Evolutionary conservation across 2,113 vertebrate species (phyloP), one percentile per base, ranked within the genome.

Genomic region (Rallus limicola): DNA sequence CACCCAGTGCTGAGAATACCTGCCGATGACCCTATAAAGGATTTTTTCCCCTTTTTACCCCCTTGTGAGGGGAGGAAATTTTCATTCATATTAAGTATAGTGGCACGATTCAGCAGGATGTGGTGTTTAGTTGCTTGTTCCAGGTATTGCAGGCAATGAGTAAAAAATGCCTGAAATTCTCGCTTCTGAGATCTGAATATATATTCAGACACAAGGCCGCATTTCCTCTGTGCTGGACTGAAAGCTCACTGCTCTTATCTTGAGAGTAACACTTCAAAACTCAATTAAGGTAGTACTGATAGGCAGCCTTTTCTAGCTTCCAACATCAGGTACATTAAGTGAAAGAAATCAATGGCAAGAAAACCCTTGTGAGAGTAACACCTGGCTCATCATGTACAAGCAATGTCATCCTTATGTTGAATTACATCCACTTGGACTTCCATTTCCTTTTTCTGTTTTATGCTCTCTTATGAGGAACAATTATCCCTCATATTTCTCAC

Each of bases 141-240:
- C 4, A 6, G 29, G 23, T 48, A 23, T 67, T 14, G 8, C 13
- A 34, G 31, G 11, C 20, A 33, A 21, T 33, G 20, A 74, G 12
- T 63, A 8, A 38, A 89, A 31, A 15, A 50, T 13, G 4, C 14
- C 48, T 67, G 17, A 62, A 78, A 16, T 28, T 29, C 20, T 71
- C 1, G 0, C 34, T 68, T n/a, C 62, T 14, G 31, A 42, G 44
- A 17, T 42, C 12, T 46, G 42, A 48, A 46, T 63, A 10, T 7
- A 2, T 16, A n/a, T 21, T 44, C 2, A 0, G 19, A 33, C 7
- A 36, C 7, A 36, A 19, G 40, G 31, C 56, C 16, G 6, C 23
- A 3, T 77, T 46, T 78, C 21, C 16, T 67, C 55, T 55, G 9
- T 70, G 38, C 29, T 80, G n/a, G 16, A n/a, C 34, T 77, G 21